These are phyloP conservation scores for Drosophila subsilvestris DNA, from an alignment of 2,888 invertebrate species.

Conservation along the genomic window DNA sequence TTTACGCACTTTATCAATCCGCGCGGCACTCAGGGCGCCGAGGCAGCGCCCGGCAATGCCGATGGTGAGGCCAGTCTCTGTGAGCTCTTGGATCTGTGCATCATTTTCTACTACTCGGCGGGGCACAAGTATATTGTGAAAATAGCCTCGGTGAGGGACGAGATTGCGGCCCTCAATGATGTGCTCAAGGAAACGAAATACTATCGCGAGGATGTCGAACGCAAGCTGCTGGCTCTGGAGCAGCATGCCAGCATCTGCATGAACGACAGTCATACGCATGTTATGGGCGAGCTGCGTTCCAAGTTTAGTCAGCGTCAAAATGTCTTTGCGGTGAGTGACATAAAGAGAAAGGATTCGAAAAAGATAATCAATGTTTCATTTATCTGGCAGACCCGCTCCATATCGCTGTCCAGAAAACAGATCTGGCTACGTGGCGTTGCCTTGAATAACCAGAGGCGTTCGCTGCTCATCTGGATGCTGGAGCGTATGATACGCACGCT, in stretches of 20 bases:
- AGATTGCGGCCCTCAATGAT: conserved; percentile 83
- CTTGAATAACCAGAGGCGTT: conserved; percentile 85
- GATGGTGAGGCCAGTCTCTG: conserved; percentile 74
- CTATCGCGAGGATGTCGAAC: conserved; percentile 81
- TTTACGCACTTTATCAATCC: conserved; percentile 78
- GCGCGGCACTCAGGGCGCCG: conserved; percentile 50
- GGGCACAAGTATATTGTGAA: conserved; percentile 84
- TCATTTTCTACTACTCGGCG: conserved; percentile 83
- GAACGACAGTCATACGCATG: conserved; percentile 78
- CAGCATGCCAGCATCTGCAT: conserved; percentile 78
- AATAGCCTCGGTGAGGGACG: conserved; percentile 83
- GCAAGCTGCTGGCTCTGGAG: conserved; percentile 77
- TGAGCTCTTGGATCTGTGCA: conserved; percentile 82
- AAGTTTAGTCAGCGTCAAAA: conserved; percentile 83
- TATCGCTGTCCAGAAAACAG: conserved; percentile 87
- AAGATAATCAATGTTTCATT: not conserved
- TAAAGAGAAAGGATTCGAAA: not conserved
- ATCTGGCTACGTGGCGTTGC: conserved; percentile 88
- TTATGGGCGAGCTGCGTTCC: conserved; percentile 78
- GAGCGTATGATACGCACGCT: conserved; percentile 85
- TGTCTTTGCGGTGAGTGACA: conserved; percentile 81
- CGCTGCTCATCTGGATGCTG: conserved; percentile 86
- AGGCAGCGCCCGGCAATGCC: conserved; percentile 73
- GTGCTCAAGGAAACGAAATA: conserved; percentile 82
- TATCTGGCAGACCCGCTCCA: conserved; percentile 83